Evolutionary conservation across 2,797 vertebrate species (phyloP).

Genomic region (Onychomys leucogaster): DNA sequence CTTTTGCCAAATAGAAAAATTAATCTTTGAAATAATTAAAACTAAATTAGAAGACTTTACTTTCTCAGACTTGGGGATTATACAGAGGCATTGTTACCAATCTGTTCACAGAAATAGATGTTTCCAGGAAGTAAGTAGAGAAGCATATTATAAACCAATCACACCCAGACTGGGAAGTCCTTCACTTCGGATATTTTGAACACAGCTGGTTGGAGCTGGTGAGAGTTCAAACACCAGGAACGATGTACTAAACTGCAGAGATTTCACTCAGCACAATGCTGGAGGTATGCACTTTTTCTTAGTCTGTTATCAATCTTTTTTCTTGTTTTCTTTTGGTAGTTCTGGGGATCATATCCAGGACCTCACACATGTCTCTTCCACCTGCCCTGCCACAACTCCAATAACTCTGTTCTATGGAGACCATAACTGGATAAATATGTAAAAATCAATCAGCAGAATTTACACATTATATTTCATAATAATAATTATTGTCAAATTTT

Average conservation of each 20-base stretch:
- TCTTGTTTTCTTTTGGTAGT: no score
- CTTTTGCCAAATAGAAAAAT: constrained; percentile 34
- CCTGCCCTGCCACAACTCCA: not conserved
- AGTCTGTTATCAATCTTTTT: no score
- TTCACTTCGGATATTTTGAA: not conserved
- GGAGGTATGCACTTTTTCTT: no score
- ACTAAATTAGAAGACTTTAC: not conserved
- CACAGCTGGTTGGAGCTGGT: not conserved
- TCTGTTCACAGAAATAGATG: not conserved
- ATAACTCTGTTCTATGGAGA: not conserved
- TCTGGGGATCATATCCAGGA: no score
- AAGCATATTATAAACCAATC: not conserved
- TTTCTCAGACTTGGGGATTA: not conserved
- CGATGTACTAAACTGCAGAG: not conserved
- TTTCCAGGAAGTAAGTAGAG: constrained; percentile 38
- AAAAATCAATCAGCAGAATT: constrained; percentile 24
- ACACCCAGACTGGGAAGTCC: not conserved
- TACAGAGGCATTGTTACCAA: not conserved
- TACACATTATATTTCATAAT: constrained; percentile 14
- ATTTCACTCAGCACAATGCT: not conserved
- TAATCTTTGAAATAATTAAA: constrained; percentile 47
- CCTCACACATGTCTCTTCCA: no score
- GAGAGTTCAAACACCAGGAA: not conserved
- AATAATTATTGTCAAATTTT: constrained; percentile 24
- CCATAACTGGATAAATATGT: not conserved